Evolutionary conservation across 2,888 invertebrate species (phyloP).

Genomic region (Mechanitis messenoides): DNA sequence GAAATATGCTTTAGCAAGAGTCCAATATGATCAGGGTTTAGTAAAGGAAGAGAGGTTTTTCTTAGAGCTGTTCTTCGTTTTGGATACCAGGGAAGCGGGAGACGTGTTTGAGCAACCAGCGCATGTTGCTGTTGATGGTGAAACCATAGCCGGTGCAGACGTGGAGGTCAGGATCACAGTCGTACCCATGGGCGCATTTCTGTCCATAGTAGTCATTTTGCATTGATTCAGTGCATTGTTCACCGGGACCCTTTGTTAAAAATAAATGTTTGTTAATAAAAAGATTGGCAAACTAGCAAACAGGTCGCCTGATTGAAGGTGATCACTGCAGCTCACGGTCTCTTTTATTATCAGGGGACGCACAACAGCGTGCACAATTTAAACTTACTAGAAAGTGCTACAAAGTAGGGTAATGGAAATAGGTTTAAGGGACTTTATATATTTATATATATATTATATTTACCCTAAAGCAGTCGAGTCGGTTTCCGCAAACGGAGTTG

Average conservation of each 20-base stretch:
- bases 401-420: too few relatives aligned
- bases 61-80: constrained; percentile 17
- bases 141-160: constrained; percentile 51
- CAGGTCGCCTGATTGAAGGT: too few relatives aligned
- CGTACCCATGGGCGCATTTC: constrained; percentile 57
- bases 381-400: too few relatives aligned
- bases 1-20: background rate
- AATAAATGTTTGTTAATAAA: background rate
- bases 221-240: constrained; percentile 61
- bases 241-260: constrained; percentile 50
- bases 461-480: constrained; percentile 62
- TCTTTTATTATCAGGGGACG: background rate
- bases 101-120: constrained; percentile 41
- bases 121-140: constrained; percentile 42
- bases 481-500: constrained; percentile 57
- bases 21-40: constrained; percentile 26
- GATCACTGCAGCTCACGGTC: too few relatives aligned
- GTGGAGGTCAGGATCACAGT: constrained; percentile 51
- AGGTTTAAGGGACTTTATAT: too few relatives aligned
- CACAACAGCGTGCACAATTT: too few relatives aligned
- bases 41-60: constrained; percentile 22
- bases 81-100: constrained; percentile 40
- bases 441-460: constrained; percentile 4
- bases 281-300: too few relatives aligned
- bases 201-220: constrained; percentile 52